A percentile compares a stretch with the other conserved stretches of the same genome.
Evolutionary conservation across 2,113 vertebrate species (phyloP).

Genomic region (Sceloporus tristichus): DNA sequence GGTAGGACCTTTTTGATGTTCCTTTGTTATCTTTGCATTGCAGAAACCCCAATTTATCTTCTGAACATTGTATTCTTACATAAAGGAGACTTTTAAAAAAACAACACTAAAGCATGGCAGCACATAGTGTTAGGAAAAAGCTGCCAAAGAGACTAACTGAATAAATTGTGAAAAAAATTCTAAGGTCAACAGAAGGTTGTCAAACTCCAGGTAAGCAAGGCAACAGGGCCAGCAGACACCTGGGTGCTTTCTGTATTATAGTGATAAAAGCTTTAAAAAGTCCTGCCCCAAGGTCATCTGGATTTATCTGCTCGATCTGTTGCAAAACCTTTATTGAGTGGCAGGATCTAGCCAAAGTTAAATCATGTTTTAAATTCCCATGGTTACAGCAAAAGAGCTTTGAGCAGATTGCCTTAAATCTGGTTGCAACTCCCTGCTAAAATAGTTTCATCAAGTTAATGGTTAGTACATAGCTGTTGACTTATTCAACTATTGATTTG

Average conservation of each 20-base stretch:
- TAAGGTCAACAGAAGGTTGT: slow-evolving; percentile 10
- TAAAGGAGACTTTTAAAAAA: not conserved
- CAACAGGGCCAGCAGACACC: not conserved
- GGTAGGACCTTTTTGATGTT: not conserved
- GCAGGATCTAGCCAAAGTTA: not conserved
- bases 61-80: not conserved
- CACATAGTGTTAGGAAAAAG: not conserved
- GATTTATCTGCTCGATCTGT: not conserved
- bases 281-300: not conserved
- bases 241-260: not conserved
- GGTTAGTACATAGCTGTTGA: no score
- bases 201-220: not conserved
- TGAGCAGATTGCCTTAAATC: no score
- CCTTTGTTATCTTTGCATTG: not conserved
- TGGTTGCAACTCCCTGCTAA: no score
- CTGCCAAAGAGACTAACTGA: not conserved
- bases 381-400: not conserved
- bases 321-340: not conserved
- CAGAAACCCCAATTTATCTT: not conserved
- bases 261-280: not conserved
- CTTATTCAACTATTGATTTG: no score
- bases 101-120: not conserved
- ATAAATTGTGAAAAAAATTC: not conserved
- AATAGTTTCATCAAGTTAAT: no score
- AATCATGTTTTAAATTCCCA: not conserved